phyloP scores from a whole-genome alignment of 2,113 vertebrate species.

The Capricornis sumatraensis region DNA sequence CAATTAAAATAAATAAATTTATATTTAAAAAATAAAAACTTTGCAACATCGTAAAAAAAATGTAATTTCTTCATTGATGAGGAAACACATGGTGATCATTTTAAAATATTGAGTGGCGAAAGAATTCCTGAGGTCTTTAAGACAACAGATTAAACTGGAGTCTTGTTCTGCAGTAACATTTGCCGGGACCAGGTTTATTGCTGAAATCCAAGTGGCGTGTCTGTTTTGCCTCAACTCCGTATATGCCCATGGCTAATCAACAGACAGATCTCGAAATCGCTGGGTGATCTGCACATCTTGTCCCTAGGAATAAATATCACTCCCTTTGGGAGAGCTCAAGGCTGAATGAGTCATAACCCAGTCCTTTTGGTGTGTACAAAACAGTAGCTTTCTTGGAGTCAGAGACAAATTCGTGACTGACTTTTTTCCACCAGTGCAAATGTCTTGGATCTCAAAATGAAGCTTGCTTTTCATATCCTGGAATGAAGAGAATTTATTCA shows the following conservation, averaged over 20 bases:
- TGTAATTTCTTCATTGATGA: background rate
- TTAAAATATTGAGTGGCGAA: background rate
- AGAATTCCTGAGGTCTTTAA: slow-evolving; percentile 1
- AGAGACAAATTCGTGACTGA: background rate
- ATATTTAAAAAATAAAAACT: too few relatives aligned
- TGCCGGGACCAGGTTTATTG: background rate
- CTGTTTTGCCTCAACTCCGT: background rate
- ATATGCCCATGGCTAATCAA: background rate
- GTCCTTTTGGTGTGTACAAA: background rate
- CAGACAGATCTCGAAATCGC: background rate
- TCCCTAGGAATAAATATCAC: background rate
- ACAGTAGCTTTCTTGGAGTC: background rate
- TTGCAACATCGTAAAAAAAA: background rate
- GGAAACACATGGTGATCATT: background rate
- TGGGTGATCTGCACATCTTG: background rate
- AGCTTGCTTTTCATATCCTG: background rate
- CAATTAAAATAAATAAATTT: too few relatives aligned
- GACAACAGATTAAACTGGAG: background rate
- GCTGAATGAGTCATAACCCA: background rate
- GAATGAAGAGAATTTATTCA: background rate
- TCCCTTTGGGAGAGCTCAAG: background rate
- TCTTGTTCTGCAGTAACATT: background rate
- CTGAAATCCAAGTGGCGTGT: background rate
- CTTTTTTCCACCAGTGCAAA: background rate
- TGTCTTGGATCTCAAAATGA: slow-evolving; percentile 22